Percentiles rank a stretch among this genome's conserved stretches.
phyloP scores from a whole-genome alignment of 2,797 vertebrate genomes.

The Meriones psammophilus region DNA sequence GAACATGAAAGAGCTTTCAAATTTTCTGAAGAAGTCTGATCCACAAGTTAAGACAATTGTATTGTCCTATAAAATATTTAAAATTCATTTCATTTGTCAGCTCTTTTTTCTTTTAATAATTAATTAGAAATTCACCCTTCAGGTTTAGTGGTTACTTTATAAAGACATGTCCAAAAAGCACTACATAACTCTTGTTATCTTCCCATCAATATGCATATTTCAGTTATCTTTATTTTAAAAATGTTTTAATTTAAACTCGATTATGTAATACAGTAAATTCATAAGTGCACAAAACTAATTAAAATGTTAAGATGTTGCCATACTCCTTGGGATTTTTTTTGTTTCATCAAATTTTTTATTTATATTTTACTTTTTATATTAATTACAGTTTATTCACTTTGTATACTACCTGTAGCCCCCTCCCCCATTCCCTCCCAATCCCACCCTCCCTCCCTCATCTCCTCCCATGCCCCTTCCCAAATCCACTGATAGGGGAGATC shows the following conservation, averaged over 20 bases:
- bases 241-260: background rate
- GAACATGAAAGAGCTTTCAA: conserved; percentile 63
- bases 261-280: background rate
- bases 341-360: too few species aligned
- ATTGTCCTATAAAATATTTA: conserved; percentile 84
- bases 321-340: background rate
- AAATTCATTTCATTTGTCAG: conserved; percentile 84
- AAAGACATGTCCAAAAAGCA: background rate
- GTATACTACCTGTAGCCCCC: too few species aligned
- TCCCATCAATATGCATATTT: background rate
- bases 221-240: conserved; percentile 35
- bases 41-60: conserved; percentile 70
- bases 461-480: too few species aligned
- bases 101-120: conserved; percentile 82
- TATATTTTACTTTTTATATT: too few species aligned
- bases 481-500: too few species aligned
- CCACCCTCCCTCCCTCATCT: too few species aligned
- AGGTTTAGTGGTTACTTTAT: background rate
- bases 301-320: background rate
- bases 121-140: conserved; percentile 73
- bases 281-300: background rate
- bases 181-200: background rate
- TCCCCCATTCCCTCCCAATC: too few species aligned
- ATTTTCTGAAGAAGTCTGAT: conserved; percentile 60
- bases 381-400: too few species aligned